Conservation (phyloP, 2,797 vertebrate species). For the Microctenopoma stevenorrisi region DNA sequence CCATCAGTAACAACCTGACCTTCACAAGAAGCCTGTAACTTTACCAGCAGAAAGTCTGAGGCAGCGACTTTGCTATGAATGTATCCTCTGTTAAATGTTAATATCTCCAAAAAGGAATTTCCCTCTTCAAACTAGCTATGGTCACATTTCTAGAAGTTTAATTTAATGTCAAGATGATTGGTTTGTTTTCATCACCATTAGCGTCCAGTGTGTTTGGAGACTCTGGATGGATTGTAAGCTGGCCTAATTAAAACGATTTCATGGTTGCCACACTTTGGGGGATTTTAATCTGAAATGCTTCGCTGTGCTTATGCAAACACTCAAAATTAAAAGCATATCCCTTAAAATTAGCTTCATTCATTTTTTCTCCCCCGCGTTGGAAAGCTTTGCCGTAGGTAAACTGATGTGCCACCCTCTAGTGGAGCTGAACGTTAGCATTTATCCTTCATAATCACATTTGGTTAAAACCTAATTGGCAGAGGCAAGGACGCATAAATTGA, state of each 20-base stretch:
- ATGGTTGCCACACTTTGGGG: conserved; percentile 74
- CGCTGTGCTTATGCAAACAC: conserved; percentile 74
- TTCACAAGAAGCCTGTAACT: conserved; percentile 61
- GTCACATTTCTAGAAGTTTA: conserved; percentile 1
- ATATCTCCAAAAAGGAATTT: background rate
- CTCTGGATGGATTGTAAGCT: conserved; percentile 59
- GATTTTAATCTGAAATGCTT: conserved; percentile 79
- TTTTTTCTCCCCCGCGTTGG: conserved; percentile 60
- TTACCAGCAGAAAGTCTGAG: conserved; percentile 10
- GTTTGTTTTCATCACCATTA: conserved; percentile 55
- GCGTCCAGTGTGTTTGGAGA: conserved; percentile 60
- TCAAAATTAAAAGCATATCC: conserved; percentile 79
- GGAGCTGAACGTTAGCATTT: conserved; percentile 82
- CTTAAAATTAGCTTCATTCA: conserved; percentile 76
- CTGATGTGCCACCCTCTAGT: conserved; percentile 79
- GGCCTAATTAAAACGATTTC: conserved; percentile 80
- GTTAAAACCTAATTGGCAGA: conserved; percentile 81
- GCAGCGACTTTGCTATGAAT: conserved; percentile 15
- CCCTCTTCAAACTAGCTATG: background rate
- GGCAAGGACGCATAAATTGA: conserved; percentile 72
- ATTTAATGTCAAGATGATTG: conserved; percentile 40
- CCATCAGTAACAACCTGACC: conserved; percentile 67
- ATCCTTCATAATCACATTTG: conserved; percentile 85
- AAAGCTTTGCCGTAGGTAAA: conserved; percentile 78
- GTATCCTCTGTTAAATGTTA: background rate